Base-by-base conservation (phyloP, 1,140 invertebrate genomes). In the Drosophila serrata region DNA sequence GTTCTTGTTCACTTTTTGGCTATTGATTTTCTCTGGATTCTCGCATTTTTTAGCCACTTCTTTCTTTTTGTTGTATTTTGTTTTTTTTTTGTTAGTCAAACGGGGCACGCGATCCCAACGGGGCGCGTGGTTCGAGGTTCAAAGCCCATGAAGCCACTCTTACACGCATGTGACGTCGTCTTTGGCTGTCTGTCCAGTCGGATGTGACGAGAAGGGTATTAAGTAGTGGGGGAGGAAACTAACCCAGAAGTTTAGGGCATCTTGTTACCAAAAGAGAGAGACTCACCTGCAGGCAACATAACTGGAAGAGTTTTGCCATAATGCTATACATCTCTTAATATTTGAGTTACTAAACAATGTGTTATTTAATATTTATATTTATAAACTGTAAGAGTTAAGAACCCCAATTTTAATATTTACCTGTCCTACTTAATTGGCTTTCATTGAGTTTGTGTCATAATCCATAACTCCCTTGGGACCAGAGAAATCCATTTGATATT, bases 141-240 rank as follows among this genome's bases (percentile, higher is more conserved):
- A 37, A 24, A 55, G 51, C 51, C 51, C 51, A 22, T 11, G 33
- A 40, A 67, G 62, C 33, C 46, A 65, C 61, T 33, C 51, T 19
- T 62, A 33, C 74, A 77, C 75, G 74, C 74, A 77, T 69, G 43
- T 68, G 45, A 24, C 55, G 39, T 55, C 46, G 69, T 73, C 79
- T 81, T 81, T 78, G 56, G 43, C 45, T 61, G 59, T 72, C 65
- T 85, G 81, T 31, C 75, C 80, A 80, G 42, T 65, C 63, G 55
- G 51, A 75, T 82, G 76, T 75, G 73, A 82, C 80, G 76, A n/a
- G 19, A 5, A 15, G 11, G 39, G n/a, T 27, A 13, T 24, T 9
- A 48, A n/a, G 15, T 9, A 35, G 13, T 13, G 31, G 31, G 31
- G 29, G 29, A n/a, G 29, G 24, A 24, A 31, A 51, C 11, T 19